These are phyloP conservation scores for Pelobates fuscus DNA, from an alignment of 2,113 vertebrate species.

Conservation along the genomic window DNA sequence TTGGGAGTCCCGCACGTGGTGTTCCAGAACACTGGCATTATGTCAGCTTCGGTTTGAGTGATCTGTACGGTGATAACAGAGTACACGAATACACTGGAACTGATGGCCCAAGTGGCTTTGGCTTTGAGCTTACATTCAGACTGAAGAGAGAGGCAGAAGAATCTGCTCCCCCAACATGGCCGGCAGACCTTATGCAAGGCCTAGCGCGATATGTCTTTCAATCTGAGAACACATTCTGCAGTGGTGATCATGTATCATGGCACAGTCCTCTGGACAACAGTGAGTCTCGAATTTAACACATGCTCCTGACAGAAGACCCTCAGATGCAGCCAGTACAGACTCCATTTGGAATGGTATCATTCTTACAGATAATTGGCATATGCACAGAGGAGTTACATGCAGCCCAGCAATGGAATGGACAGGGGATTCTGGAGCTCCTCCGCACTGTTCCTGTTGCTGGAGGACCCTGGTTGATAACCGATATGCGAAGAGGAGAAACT, in stretches of 20 bases:
- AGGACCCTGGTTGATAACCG: conserved; percentile 96
- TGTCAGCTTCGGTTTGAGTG: conserved; percentile 93
- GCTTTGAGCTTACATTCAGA: conserved; percentile 95
- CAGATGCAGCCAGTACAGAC: conserved; percentile 94
- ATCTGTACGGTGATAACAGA: conserved; percentile 95
- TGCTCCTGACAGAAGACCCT: conserved; percentile 95
- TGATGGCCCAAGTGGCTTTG: conserved; percentile 92
- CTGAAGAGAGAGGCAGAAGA: conserved; percentile 94
- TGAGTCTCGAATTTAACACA: conserved; percentile 98
- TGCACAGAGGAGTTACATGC: conserved; percentile 96
- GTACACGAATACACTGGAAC: conserved; percentile 93
- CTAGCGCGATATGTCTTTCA: conserved; percentile 97
- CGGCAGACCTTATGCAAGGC: conserved; percentile 97
- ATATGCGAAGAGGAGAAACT: conserved; percentile 98
- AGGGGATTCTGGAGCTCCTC: conserved; percentile 94
- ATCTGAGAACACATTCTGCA: conserved; percentile 99
- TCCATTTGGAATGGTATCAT: conserved; percentile 88
- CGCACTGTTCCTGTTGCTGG: conserved; percentile 88
- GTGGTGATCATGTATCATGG: conserved; percentile 96
- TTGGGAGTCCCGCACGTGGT: conserved; percentile 81
- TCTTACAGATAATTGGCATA: conserved; percentile 96
- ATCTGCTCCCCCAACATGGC: conserved; percentile 97
- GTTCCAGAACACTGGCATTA: conserved; percentile 99
- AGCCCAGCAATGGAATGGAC: conserved; percentile 97
- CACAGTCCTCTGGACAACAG: conserved; percentile 97